Percentiles rank a stretch among this genome's conserved stretches.
These are phyloP conservation scores for Xenus cinereus DNA, from an alignment of 2,113 vertebrate species.

Conservation along the genomic window DNA sequence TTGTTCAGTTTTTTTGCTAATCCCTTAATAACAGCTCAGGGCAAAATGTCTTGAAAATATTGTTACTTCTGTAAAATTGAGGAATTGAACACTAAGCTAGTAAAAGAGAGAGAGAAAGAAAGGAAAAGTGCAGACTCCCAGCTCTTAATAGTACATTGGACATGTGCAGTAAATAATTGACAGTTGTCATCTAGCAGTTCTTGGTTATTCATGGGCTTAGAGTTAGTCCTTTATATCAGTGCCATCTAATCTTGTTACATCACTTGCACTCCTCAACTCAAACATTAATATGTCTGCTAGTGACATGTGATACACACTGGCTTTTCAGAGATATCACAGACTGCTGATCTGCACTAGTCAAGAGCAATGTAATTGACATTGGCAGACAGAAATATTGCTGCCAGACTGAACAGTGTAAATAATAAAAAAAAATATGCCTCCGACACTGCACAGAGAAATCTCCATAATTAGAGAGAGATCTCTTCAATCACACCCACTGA, in stretches of 20 bases:
- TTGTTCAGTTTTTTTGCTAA: not conserved
- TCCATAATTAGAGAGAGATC: constrained; percentile 50
- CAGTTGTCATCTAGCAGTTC: constrained; percentile 55
- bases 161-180: constrained; percentile 72
- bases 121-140: not conserved
- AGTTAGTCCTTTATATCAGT: constrained; percentile 61
- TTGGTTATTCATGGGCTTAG: constrained; percentile 63
- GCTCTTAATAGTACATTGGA: constrained; percentile 65
- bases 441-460: constrained; percentile 35
- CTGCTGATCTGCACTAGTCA: constrained; percentile 62
- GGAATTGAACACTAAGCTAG: not conserved
- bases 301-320: constrained; percentile 42
- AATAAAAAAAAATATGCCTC: constrained; percentile 9
- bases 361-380: constrained; percentile 61
- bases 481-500: constrained; percentile 34
- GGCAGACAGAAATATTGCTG: constrained; percentile 65
- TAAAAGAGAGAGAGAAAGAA: not conserved
- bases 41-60: constrained; percentile 38
- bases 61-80: not conserved
- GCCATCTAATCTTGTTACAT: constrained; percentile 69
- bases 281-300: constrained; percentile 62
- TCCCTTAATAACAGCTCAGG: constrained; percentile 33
- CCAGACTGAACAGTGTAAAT: constrained; percentile 65
- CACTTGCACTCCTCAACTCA: constrained; percentile 53
- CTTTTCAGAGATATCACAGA: constrained; percentile 63